Percentiles rank a stretch among this genome's conserved stretches.
These are phyloP conservation scores for Neoitamus cyanurus DNA, from an alignment of 2,888 invertebrate species.

Conservation along the genomic window DNA sequence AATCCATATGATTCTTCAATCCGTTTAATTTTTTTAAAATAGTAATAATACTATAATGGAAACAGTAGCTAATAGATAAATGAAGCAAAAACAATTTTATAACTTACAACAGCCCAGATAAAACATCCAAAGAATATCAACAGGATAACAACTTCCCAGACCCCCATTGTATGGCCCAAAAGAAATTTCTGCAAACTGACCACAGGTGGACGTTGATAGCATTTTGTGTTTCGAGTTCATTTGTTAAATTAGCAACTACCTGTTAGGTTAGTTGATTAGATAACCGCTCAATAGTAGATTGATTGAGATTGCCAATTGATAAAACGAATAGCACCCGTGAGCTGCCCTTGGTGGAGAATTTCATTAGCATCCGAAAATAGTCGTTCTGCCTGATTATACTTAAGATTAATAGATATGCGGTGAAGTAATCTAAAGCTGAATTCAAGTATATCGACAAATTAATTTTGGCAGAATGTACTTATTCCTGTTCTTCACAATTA, in stretches of 20 bases:
- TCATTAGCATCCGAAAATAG: background rate
- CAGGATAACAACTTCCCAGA: conserved; percentile 8
- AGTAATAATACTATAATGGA: conserved; percentile 29
- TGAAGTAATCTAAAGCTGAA: too few relatives aligned
- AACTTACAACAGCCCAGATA: conserved; percentile 19
- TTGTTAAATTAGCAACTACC: background rate
- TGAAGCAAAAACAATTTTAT: background rate
- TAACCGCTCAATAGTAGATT: background rate
- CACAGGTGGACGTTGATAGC: background rate
- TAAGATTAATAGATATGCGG: too few relatives aligned
- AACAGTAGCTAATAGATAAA: background rate
- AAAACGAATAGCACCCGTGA: background rate
- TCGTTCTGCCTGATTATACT: too few relatives aligned
- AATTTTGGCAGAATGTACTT: too few relatives aligned
- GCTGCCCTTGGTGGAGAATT: background rate
- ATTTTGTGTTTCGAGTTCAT: background rate
- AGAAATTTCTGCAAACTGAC: background rate
- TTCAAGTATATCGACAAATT: too few relatives aligned
- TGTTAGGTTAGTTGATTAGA: background rate
- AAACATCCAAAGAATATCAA: background rate
- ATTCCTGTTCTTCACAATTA: too few relatives aligned
- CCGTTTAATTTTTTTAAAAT: background rate
- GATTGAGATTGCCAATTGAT: background rate
- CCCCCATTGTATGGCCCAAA: background rate
- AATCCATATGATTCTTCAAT: background rate